Evolutionary conservation across 1,140 invertebrate species (phyloP), one percentile per base, ranked within the genome.

Genomic region (Drosophila auraria): DNA sequence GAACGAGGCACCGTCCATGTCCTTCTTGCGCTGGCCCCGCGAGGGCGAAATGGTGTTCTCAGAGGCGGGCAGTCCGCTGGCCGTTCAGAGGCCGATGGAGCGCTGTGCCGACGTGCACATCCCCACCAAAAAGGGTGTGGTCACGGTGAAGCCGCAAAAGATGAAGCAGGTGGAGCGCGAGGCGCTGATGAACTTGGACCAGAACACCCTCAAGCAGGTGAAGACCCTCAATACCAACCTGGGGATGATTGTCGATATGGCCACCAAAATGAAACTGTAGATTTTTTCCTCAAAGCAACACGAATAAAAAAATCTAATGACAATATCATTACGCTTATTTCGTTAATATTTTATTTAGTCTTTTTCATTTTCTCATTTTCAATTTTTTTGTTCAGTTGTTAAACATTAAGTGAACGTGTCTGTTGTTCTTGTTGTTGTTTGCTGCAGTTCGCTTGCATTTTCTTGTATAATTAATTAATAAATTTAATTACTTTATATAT

Each of bases 31-130:
- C 58, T 94, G 93, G 58, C 95, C 95, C 11, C 93, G 94, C 36
- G 86, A 93, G 49, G 95, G 95, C 12, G 95, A 95, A 90, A 92
- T 94, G 69, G 94, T 94, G 0, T 90, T 95, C 20, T 95, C 95
- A 15, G 93, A 94, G 91, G 92, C 93, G 54, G 95, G 95, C 25
- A 95, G 95, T 76, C 95, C 95, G 0, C 79, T 95, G 3, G 91
- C 95, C 38, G 94, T 95, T 0, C 86, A 91, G 38, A 23, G 58
- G 0, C 72, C 70, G 8, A 71, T 83, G 20, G 94, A 95, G 65
- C 82, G 80, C 9, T 93, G 77, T 50, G 94, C 94, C 2, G 95
- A 94, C 72, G 92, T 95, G 3, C 94, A 94, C 83, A 95, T 95
- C 20, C 95, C 95, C 25, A 78, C 95, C n/a, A 59, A 78, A 2